Base-by-base conservation (phyloP, 2,797 vertebrate genomes). In the Sciaenops ocellatus region DNA sequence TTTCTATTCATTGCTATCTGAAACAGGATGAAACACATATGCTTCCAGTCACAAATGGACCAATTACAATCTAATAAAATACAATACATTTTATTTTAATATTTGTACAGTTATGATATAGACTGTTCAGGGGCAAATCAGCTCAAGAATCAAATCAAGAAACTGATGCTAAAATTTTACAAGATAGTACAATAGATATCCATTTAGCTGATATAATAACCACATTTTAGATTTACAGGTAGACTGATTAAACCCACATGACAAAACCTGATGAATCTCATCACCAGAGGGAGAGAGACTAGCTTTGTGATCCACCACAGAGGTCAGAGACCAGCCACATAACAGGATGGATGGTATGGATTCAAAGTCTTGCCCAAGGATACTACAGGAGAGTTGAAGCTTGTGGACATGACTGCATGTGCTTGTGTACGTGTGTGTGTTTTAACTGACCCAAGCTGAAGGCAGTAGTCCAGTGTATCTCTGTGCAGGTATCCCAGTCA, bases 391-490 rank as follows among this genome's bases (percentile, higher is more conserved):
- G 30, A 20, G 38, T 47, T 55, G 3, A 44, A 44, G 24, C 3
- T 50, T 59, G 46, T 20, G 1, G 8, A 54, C n/a, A 6, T 30
- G 10, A 48, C 10, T 24, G 0, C 24, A 13, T 51, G 38, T 46
- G 20, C n/a, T 57, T 52, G 22, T 30, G 24, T 26, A 34, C 44
- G 11, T 73, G 55, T 26, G 24, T n/a, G 59, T 65, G 26, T 63
- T 41, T 75, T 3, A 47, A 85, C 97, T 94, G 91, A 98, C 97
- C 94, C 95, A 96, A 18, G 95, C 87, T 78, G 93, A 90, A 17
- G 97, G 93, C 60, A 97, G 93, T 73, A 95, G 91, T 3, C 96
- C 96, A 10, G 92, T 95, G 93, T 95, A 93, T 63, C 94, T 92
- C 73, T 86, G 94, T 3, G 93, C 95, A 70, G 95, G 93, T 62